Base-by-base conservation (phyloP, 2,797 vertebrate genomes). In the Syngnathus rostellatus region DNA sequence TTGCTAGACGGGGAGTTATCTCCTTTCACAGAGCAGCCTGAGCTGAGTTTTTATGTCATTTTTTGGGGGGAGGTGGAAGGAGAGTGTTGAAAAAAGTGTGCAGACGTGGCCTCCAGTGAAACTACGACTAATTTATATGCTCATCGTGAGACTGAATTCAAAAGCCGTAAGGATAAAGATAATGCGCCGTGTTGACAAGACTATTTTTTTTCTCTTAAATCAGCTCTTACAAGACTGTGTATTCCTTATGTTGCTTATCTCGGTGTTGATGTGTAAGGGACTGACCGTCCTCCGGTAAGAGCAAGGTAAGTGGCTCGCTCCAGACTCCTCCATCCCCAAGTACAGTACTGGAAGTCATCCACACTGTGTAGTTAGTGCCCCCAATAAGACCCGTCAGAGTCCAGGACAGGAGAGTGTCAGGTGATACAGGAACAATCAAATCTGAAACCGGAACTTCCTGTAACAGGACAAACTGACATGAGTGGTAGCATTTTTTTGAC, bases 261-360 rank as follows among this genome's bases (percentile, higher is more conserved):
- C 53, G 67, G 25, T 70, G 66, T 72, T 45, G 63, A 43, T 72
- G 80, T 76, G 69, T 67, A 55, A 81, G 67, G 80, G 77, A 92
- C 95, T 92, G 93, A 99, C 97, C 93, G 64, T 95, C 93, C 81
- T 94, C 92, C 66, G 93, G 93, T 74, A 94, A 92, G 62, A 90
- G 77, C 41, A 98, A 73, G 0, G 89, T 86, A 77, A 95, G 76
- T 73, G 87, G 77, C 53, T 92, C 75, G 78, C 94, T 96, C 78
- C 77, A 88, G 89, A 96, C 91, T 72, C 93, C 92, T 83, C 95
- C 95, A 67, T 97, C 92, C 82, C 95, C 96, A 82, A 92, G 84
- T 67, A 89, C 69, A 53, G 94, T 97, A 78, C 92, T 96, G 85
- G 94, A 94, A 77, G 92, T 94, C 86, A 99, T 83, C 96, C 96